These are phyloP conservation scores for Macrotus californicus DNA, from an alignment of 2,113 vertebrate genomes.

Conservation along the genomic window DNA sequence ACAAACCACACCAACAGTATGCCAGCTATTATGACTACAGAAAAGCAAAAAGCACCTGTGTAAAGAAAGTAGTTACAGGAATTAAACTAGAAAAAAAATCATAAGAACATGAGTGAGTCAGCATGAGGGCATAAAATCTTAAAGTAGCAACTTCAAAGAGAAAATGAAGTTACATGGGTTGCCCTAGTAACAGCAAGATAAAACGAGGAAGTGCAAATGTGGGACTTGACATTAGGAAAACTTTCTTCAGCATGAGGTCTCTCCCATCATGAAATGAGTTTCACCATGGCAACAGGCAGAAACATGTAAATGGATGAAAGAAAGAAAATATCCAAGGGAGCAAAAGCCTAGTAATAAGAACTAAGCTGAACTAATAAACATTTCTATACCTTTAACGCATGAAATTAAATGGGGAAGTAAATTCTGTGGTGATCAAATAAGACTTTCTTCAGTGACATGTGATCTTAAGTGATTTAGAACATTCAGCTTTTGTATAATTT, in stretches of 20 bases:
- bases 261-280: conserved; percentile 28
- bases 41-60: conserved; percentile 5
- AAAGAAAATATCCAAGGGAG: conserved; percentile 26
- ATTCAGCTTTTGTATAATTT: not conserved
- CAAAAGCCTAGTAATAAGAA: not conserved
- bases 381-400: not conserved
- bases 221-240: conserved; percentile 41
- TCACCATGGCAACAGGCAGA: conserved; percentile 61
- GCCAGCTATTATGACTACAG: not conserved
- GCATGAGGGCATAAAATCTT: conserved; percentile 7
- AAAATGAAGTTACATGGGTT: conserved; percentile 66
- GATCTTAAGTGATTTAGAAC: not conserved
- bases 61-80: conserved; percentile 25
- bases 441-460: not conserved
- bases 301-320: conserved; percentile 35
- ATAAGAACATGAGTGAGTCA: conserved; percentile 47
- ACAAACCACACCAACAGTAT: not conserved
- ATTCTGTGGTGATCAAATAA: not conserved
- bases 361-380: not conserved
- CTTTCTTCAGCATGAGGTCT: conserved; percentile 16
- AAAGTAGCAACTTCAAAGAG: conserved; percentile 60
- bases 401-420: conserved; percentile 6
- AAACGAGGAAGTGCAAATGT: conserved; percentile 60
- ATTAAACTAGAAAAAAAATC: conserved; percentile 23
- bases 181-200: conserved; percentile 60